Evolutionary conservation across 2,888 invertebrate genomes (phyloP), one percentile per base, ranked within the genome.

Genomic region (Pocota personata): DNA sequence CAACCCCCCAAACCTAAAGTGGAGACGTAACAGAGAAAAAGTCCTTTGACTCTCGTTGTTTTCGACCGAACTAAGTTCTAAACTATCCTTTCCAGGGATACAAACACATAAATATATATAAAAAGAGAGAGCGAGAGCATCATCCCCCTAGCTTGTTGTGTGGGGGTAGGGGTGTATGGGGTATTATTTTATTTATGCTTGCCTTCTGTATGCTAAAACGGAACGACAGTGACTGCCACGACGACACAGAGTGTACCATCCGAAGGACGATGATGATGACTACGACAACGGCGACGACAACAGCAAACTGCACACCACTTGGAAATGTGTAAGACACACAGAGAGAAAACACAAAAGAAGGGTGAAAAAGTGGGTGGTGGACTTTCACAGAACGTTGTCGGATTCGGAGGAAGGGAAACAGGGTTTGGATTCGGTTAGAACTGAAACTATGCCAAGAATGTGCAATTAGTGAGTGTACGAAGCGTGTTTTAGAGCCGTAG

Each of bases 391-490:
- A 67, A 71, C 76, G 71, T 43, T 72, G 83, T 83, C 57, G 60
- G 19, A 60, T 76, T 82, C 79, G 46, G 69, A 73, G 93, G 94
- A 93, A 93, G 93, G 94, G 66, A 50, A 32, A 80, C 82, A 82
- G 86, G n/a, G 71, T 76, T 84, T 80, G 83, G 71, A 84, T 86
- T 80, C 80, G 76, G 83, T 83, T 94, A 95, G 95, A 94, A 94
- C 95, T 90, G 95, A 96, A 97, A 97, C 97, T 97, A 97, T 97
- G 97, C 96, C 96, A 97, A 96, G 97, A 97, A 97, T 97, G 97
- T 96, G 96, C 97, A 97, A 97, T 97, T 97, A 97, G 97, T 96
- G 96, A 96, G 89, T 90, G 90, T 88, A 89, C 87, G 86, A 79
- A 89, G 88, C 89, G 88, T 89, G 89, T 89, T 89, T 88, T 88